These are phyloP conservation scores for Cyphomyrmex costatus DNA, from an alignment of 1,140 invertebrate species.

Conservation along the genomic window DNA sequence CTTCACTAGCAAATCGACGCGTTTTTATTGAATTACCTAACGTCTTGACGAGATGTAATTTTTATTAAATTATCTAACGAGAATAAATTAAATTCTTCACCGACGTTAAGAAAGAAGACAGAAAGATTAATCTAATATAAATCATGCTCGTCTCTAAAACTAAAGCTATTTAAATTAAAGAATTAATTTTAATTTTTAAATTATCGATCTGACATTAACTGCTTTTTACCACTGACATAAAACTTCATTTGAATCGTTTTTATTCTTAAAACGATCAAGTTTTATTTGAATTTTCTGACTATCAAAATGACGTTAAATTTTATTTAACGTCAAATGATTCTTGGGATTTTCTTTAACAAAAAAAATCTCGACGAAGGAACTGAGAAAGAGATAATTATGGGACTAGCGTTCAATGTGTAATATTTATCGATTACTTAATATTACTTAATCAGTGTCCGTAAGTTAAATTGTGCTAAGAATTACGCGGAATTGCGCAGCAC, in stretches of 20 bases:
- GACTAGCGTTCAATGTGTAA: conserved; percentile 49
- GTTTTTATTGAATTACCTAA: conserved; percentile 16
- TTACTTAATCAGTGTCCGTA: conserved; percentile 53
- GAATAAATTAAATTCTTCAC: neutral
- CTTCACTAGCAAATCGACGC: neutral
- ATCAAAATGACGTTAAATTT: neutral
- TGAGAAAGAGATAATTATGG: conserved; percentile 49
- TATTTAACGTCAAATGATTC: neutral
- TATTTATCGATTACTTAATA: conserved; percentile 58
- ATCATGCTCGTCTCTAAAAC: neutral
- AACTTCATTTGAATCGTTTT: neutral
- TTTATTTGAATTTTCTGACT: conserved; percentile 3
- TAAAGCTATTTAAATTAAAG: neutral
- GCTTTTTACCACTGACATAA: neutral
- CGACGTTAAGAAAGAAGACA: neutral
- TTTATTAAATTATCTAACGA: conserved; percentile 5
- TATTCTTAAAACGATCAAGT: neutral
- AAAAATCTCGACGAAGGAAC: neutral
- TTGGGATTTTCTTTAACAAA: neutral
- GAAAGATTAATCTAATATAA: neutral
- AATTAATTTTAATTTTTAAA: conserved; percentile 13
- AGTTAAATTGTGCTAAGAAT: conserved; percentile 44
- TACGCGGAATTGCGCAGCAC: conserved; percentile 5
- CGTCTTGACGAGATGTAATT: too few species aligned
- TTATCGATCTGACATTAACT: neutral